Percentiles rank a stretch among this genome's conserved stretches.
Conservation (phyloP, 2,888 invertebrate species). For the Mantis religiosa region DNA sequence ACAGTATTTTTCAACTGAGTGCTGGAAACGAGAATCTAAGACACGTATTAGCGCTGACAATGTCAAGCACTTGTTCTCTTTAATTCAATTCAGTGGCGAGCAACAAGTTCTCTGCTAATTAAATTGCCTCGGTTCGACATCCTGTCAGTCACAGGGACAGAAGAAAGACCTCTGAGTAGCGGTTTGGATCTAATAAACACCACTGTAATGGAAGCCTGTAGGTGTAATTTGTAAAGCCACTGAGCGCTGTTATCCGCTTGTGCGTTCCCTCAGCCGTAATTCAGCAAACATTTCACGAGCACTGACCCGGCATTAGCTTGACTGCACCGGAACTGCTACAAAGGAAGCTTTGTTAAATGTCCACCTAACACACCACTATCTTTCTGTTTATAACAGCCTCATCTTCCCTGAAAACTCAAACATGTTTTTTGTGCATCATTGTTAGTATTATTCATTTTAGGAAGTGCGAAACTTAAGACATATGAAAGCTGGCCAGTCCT, state of each 20-base stretch:
- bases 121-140: not conserved
- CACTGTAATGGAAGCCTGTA: not conserved
- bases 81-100: not conserved
- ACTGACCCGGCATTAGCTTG: not conserved
- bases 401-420: too few relatives aligned
- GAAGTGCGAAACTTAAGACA: too few relatives aligned
- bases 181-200: not conserved
- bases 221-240: not conserved
- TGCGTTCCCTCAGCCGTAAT: not conserved
- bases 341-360: too few relatives aligned
- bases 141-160: not conserved
- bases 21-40: not conserved
- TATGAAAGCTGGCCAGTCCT: too few relatives aligned
- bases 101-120: not conserved
- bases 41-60: not conserved
- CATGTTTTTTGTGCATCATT: too few relatives aligned
- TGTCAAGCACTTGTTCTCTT: not conserved
- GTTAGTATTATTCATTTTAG: too few relatives aligned
- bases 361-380: too few relatives aligned
- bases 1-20: too few relatives aligned
- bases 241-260: not conserved
- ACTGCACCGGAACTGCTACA: too few relatives aligned
- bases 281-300: not conserved
- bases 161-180: not conserved
- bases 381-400: too few relatives aligned